Conservation (phyloP, 2,113 vertebrate genomes). For the Ophiodon elongatus region DNA sequence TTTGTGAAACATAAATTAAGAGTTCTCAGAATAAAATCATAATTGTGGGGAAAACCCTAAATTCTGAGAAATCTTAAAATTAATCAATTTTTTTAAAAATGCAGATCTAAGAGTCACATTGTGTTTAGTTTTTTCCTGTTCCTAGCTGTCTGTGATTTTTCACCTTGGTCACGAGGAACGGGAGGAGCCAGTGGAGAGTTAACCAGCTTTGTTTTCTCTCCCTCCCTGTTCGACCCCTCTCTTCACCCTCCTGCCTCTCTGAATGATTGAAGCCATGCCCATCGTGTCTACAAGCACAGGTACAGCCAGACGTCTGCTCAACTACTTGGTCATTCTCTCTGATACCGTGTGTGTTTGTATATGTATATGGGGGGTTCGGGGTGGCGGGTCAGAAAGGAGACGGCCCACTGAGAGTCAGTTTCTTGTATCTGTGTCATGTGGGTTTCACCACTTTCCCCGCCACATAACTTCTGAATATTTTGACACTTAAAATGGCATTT, state of each 20-base stretch:
- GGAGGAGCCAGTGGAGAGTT: slow-evolving; percentile 13
- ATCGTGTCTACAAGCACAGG: slow-evolving; percentile 90
- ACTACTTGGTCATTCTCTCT: not conserved
- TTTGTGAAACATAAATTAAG: not conserved
- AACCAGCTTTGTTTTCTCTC: slow-evolving; percentile 3
- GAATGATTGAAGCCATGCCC: slow-evolving; percentile 87
- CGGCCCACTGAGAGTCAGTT: no score
- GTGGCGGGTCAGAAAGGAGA: not conserved
- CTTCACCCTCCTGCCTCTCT: slow-evolving; percentile 42
- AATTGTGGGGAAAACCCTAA: not conserved
- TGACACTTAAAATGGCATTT: no score
- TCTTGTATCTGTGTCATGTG: no score
- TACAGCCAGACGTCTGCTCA: slow-evolving; percentile 63
- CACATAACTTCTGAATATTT: no score
- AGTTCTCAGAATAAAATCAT: not conserved
- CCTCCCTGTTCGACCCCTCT: slow-evolving; percentile 25
- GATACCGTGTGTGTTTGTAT: not conserved
- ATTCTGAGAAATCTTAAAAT: not conserved
- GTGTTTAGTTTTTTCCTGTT: not conserved
- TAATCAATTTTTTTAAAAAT: not conserved
- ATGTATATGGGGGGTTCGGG: not conserved
- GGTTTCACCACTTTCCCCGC: no score
- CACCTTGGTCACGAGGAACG: slow-evolving; percentile 26
- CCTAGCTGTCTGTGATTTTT: slow-evolving; percentile 27
- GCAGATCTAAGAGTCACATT: not conserved